phyloP scores from a whole-genome alignment of 2,888 invertebrate genomes.

The Dioctria linearis region DNA sequence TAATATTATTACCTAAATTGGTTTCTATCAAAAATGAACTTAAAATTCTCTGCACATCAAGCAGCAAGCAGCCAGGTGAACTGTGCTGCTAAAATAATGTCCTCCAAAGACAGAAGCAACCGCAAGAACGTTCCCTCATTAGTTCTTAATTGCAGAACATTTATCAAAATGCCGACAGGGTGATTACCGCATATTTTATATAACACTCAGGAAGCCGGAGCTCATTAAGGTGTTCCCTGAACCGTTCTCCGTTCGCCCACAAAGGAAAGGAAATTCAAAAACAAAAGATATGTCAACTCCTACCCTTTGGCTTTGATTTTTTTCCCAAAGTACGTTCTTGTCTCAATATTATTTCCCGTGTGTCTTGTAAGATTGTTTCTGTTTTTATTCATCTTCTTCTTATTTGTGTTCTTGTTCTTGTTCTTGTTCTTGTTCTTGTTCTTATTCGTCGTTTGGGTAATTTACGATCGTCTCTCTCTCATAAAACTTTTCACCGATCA shows the following conservation, averaged over 20 bases:
- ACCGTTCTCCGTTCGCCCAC: slow-evolving; percentile 33
- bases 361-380: neutral
- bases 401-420: too few relatives aligned
- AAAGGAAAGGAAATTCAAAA: neutral
- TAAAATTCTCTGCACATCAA: too few relatives aligned
- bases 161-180: slow-evolving; percentile 62
- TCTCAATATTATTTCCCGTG: slow-evolving; percentile 10
- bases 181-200: slow-evolving; percentile 59
- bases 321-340: neutral
- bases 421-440: too few relatives aligned
- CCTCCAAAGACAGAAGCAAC: slow-evolving; percentile 15
- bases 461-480: slow-evolving; percentile 37
- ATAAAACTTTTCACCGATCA: slow-evolving; percentile 52
- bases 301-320: slow-evolving; percentile 29
- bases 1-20: too few relatives aligned
- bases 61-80: too few relatives aligned
- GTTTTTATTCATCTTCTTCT: neutral
- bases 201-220: slow-evolving; percentile 54
- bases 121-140: slow-evolving; percentile 58
- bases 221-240: slow-evolving; percentile 44
- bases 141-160: slow-evolving; percentile 62
- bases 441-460: neutral
- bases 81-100: too few relatives aligned
- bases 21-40: too few relatives aligned
- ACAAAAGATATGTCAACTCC: slow-evolving; percentile 50